Base-by-base conservation (phyloP, 2,888 invertebrate genomes). In the Choreutis nemorana region DNA sequence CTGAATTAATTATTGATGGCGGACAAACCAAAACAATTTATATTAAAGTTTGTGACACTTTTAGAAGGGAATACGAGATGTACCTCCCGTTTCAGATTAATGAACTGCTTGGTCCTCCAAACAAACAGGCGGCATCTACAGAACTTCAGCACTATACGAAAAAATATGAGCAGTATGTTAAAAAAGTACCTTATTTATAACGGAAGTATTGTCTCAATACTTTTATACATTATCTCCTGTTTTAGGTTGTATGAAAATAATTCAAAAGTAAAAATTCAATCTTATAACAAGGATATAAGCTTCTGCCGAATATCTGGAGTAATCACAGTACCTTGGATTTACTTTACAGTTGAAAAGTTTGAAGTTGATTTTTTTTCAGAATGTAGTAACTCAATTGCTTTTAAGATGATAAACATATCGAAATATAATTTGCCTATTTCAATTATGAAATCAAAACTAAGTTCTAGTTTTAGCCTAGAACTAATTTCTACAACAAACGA, bases 61-160 rank as follows among this genome's bases (percentile, higher is more conserved):
- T 58, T 45, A 55, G 71, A 28, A 56, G 73, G 36, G 81, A 81
- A 34, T 84, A 82, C 44, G 77, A 81, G 29, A 81, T 85, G 51
- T 81, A 66, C 40, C 57, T 86, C 29, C 86, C 86, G 1, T 68
- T 84, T 33, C 63, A 81, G 42, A 58, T 86, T 10, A 86, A 86
- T 42, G 71, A 67, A 29, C 49, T 85, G 23, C 41, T 86, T 26
- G 86, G 85, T 0, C 85, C 86, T 4, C 75, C 81, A 3, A 40
- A 57, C 38, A 33, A 58, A 44, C 43, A 56, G 44, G 23, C 48
- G 14, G 39, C 35, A 26, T 61, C 72, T 6, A 63, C 61, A 13
- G 68, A 73, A 44, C 45, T 72, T 21, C 53, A 52, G 11, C 48
- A 65, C 46, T 78, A 71, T 33, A 56, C 62, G 18, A 54, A 56